These are phyloP conservation scores for Vidua chalybeata DNA, from an alignment of 2,113 vertebrate genomes.

Conservation along the genomic window DNA sequence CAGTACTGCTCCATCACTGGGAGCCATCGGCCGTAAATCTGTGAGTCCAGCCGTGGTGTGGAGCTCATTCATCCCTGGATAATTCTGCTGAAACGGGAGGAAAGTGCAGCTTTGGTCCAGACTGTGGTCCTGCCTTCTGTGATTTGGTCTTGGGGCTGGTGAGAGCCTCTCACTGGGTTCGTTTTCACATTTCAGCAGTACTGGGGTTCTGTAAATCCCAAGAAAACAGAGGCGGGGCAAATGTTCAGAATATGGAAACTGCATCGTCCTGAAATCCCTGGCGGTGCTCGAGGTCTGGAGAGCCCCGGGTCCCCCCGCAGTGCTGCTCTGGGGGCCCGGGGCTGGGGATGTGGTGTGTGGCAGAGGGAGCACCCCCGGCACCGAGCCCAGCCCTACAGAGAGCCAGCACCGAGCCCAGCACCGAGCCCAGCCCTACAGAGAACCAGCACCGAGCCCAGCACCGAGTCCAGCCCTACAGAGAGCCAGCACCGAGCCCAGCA, in stretches of 20 bases:
- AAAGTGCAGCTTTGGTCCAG: background rate
- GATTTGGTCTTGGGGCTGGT: background rate
- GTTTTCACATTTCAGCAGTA: background rate
- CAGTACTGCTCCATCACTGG: accelerated
- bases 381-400: too few species aligned
- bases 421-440: too few species aligned
- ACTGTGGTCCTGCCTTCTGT: background rate
- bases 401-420: too few species aligned
- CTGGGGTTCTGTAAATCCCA: background rate
- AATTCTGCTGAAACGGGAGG: background rate
- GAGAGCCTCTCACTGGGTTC: background rate
- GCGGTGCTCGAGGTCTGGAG: accelerated
- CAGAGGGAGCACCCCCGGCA: background rate
- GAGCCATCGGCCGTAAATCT: background rate
- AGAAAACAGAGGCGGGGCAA: background rate
- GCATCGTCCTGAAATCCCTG: background rate
- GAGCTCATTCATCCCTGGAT: background rate
- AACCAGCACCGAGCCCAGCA: too few species aligned
- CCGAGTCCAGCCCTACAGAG: too few species aligned
- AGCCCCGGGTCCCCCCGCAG: background rate
- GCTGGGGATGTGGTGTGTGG: background rate
- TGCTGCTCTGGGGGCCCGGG: background rate
- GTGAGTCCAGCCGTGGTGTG: accelerated
- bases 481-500: background rate
- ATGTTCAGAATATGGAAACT: background rate